Evolutionary conservation across 2,797 vertebrate species (phyloP).

Genomic region (Sebastolobus altivelis): DNA sequence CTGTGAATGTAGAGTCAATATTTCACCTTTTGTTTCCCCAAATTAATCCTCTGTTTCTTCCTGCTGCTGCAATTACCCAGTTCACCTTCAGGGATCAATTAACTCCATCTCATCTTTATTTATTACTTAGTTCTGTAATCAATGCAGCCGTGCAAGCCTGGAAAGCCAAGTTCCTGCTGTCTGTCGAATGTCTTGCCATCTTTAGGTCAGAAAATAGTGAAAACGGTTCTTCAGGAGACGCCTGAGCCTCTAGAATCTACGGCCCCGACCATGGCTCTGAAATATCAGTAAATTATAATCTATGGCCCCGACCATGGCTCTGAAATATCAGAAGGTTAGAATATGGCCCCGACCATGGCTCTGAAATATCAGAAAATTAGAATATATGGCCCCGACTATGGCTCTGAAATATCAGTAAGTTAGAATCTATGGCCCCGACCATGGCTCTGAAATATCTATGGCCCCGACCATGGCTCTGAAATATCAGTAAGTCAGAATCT

Average conservation of each 20-base stretch:
- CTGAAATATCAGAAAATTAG: no score
- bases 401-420: no score
- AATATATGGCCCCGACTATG: no score
- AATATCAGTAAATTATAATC: no score
- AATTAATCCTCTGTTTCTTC: conserved; percentile 19
- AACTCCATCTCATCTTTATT: conserved; percentile 14
- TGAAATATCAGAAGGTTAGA: no score
- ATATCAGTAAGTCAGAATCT: no score
- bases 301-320: no score
- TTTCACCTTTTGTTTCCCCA: background rate
- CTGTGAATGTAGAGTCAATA: background rate
- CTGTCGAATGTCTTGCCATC: background rate
- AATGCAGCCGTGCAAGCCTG: background rate
- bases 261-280: no score
- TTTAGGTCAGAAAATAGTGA: background rate
- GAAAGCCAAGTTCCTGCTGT: background rate
- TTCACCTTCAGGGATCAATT: conserved; percentile 28
- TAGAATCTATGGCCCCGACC: no score
- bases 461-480: no score
- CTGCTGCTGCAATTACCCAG: background rate
- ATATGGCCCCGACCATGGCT: no score
- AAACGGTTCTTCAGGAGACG: background rate
- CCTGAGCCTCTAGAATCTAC: background rate
- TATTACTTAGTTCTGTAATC: background rate
- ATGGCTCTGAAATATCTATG: no score